Evolutionary conservation across 1,140 invertebrate genomes (phyloP).

Genomic region (Cydia fagiglandana): DNA sequence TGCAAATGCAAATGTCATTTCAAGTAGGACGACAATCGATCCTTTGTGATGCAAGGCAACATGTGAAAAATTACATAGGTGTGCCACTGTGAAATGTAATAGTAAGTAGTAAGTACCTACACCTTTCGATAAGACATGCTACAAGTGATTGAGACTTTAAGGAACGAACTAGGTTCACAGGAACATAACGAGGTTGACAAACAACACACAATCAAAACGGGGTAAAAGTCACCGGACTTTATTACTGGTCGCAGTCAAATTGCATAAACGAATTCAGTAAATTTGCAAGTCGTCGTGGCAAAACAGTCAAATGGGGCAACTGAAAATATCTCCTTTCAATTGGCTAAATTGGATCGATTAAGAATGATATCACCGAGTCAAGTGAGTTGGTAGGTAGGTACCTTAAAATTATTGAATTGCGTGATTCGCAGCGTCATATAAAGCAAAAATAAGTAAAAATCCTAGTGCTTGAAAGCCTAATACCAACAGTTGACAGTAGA

Average conservation of each 20-base stretch:
- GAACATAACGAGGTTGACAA: conserved; percentile 18
- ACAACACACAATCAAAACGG: conserved; percentile 22
- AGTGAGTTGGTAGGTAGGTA: not conserved
- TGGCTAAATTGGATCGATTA: conserved; percentile 25
- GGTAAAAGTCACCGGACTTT: not conserved
- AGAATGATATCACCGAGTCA: conserved; percentile 9
- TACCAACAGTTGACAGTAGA: no score
- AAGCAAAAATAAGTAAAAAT: conserved; percentile 16
- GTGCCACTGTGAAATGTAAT: not conserved
- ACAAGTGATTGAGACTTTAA: not conserved
- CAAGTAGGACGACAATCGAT: not conserved
- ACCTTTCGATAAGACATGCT: not conserved
- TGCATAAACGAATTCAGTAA: conserved; percentile 18
- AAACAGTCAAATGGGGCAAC: not conserved
- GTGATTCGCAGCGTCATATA: not conserved
- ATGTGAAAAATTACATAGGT: not conserved
- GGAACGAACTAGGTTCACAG: not conserved
- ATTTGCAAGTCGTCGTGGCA: not conserved
- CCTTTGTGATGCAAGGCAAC: not conserved
- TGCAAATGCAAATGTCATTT: not conserved
- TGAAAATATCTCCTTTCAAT: conserved; percentile 18
- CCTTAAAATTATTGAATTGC: conserved; percentile 17
- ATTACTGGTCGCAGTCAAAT: not conserved
- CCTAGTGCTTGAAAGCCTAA: not conserved
- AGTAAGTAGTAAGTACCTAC: not conserved